phyloP scores from a whole-genome alignment of 2,113 vertebrate species.

The Pitta sordida region DNA sequence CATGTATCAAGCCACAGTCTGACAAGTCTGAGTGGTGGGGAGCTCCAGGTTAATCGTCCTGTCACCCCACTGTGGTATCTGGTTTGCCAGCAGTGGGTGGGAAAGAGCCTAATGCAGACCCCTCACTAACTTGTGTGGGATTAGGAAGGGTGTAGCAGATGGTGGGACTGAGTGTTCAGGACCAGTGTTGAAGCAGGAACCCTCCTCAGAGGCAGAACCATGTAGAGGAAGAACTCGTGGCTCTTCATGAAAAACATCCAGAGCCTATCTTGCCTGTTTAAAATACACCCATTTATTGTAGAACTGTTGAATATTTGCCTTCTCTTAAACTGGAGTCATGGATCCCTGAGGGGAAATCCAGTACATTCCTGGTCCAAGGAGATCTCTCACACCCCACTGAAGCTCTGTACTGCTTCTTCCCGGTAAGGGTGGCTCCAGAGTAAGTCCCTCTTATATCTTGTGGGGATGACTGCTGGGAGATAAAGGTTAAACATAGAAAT shows the following conservation, averaged over 20 bases:
- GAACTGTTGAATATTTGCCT: not conserved
- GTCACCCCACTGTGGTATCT: not conserved
- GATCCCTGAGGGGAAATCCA: not conserved
- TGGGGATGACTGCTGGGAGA: rapidly evolving
- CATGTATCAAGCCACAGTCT: not conserved
- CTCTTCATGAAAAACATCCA: not conserved
- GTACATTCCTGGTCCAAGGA: not conserved
- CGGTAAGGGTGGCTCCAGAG: not conserved
- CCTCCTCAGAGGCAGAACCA: not conserved
- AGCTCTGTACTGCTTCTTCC: not conserved
- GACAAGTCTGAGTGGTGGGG: not conserved
- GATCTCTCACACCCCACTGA: not conserved
- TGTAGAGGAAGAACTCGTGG: not conserved
- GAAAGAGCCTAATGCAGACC: not conserved
- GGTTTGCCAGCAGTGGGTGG: not conserved
- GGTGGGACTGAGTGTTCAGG: not conserved
- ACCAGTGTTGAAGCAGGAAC: not conserved
- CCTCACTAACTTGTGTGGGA: rapidly evolving
- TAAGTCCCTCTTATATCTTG: not conserved
- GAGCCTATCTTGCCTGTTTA: not conserved
- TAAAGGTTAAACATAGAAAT: not conserved
- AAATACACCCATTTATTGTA: not conserved
- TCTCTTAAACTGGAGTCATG: not conserved
- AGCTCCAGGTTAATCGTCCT: not conserved
- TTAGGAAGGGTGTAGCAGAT: not conserved